phyloP scores from a whole-genome alignment of 2,888 invertebrate genomes.

The Zhuqinia jingwanae region DNA sequence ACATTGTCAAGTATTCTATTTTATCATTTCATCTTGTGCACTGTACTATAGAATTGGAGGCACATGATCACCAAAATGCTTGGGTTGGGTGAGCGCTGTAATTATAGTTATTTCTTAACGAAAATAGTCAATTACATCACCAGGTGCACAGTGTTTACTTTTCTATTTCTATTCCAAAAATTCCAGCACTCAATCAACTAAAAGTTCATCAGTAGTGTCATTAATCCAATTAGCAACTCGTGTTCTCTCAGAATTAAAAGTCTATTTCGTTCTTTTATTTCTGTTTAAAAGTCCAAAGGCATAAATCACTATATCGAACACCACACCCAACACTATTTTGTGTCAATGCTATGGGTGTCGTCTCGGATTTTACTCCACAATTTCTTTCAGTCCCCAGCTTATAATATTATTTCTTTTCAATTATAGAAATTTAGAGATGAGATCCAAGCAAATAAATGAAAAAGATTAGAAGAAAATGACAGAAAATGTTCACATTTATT shows the following conservation, averaged over 20 bases:
- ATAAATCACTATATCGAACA: not conserved
- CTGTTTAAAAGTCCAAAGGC: not conserved
- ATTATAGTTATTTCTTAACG: no score
- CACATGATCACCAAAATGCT: no score
- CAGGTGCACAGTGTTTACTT: no score
- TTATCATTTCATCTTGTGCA: no score
- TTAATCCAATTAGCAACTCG: constrained; percentile 47
- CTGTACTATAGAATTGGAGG: no score
- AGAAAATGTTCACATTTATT: constrained; percentile 10
- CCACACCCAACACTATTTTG: not conserved
- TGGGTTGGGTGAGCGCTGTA: no score
- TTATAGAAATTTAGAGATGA: constrained; percentile 21
- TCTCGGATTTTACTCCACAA: no score
- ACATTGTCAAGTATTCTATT: no score
- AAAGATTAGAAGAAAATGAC: constrained; percentile 29
- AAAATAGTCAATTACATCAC: not conserved
- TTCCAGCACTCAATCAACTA: constrained; percentile 9
- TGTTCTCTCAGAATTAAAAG: constrained; percentile 46
- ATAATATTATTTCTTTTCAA: constrained; percentile 43
- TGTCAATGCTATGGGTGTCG: no score
- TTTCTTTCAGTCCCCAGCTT: not conserved
- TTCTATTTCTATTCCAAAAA: not conserved
- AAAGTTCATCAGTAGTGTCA: constrained; percentile 42
- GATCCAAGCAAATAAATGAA: constrained; percentile 30
- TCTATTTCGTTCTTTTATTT: not conserved